Conservation (phyloP, 2,113 vertebrate genomes). For the Pardalotus punctatus region DNA sequence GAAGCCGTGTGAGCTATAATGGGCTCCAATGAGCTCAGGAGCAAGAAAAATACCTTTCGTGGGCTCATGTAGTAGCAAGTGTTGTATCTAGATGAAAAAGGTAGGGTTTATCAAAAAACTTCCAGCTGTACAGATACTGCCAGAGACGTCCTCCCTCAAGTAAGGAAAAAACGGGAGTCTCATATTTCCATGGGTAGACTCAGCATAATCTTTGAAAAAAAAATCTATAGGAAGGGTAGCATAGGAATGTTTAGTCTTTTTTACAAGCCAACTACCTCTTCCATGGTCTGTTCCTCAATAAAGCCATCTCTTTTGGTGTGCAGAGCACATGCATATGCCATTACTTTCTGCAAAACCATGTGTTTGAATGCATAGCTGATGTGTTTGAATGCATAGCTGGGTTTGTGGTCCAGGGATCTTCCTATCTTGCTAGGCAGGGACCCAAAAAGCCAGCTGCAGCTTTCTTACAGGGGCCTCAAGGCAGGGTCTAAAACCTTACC, state of each 20-base stretch:
- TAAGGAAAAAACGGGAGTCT: background rate
- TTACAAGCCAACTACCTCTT: background rate
- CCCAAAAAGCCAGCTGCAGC: background rate
- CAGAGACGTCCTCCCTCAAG: background rate
- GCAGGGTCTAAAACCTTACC: background rate
- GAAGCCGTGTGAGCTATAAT: background rate
- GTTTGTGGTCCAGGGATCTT: background rate
- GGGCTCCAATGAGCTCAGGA: background rate
- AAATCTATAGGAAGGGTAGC: background rate
- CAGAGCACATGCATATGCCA: no score
- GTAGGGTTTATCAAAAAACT: background rate
- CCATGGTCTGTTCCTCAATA: background rate
- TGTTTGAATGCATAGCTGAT: background rate
- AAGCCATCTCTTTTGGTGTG: background rate
- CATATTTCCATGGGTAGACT: background rate
- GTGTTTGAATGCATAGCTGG: background rate
- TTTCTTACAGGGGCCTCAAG: background rate
- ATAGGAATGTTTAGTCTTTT: background rate
- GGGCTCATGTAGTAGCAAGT: background rate
- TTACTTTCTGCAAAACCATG: background rate
- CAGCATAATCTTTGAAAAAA: background rate
- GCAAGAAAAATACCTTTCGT: background rate
- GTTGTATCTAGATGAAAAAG: background rate
- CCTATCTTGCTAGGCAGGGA: background rate
- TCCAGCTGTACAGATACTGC: background rate